These are phyloP conservation scores for Orientallactaga sibirica DNA, from an alignment of 2,797 vertebrate species.

Conservation along the genomic window DNA sequence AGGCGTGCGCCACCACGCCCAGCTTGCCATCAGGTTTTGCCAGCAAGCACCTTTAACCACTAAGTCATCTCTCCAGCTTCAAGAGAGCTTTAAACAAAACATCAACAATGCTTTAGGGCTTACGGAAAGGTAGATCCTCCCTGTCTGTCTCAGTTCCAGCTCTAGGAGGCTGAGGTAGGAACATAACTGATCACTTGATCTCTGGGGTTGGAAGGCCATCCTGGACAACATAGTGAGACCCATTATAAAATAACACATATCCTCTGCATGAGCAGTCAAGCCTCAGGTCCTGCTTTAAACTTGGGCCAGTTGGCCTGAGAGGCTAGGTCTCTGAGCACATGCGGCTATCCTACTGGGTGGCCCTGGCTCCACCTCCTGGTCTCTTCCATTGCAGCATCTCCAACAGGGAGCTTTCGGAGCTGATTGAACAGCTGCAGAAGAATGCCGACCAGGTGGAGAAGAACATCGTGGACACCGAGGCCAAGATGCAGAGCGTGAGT, in stretches of 20 bases:
- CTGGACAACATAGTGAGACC: neutral
- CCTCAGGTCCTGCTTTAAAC: neutral
- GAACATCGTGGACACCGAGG: conserved; percentile 94
- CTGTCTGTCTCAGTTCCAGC: neutral
- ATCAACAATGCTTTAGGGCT: neutral
- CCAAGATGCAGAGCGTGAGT: conserved; percentile 95
- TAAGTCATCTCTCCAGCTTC: no score
- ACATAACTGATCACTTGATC: neutral
- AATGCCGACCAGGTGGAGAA: conserved; percentile 98
- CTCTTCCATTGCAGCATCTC: conserved; percentile 84
- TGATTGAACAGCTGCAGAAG: conserved; percentile 97
- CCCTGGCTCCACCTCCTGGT: fast-evolving
- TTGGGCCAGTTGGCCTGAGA: neutral
- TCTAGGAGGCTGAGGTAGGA: neutral
- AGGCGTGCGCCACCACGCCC: no score
- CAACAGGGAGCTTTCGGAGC: conserved; percentile 90
- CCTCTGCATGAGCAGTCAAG: neutral
- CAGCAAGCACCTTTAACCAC: no score
- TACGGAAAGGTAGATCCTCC: neutral
- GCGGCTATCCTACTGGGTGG: neutral
- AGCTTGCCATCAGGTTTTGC: no score
- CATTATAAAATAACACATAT: no score
- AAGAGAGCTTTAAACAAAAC: neutral
- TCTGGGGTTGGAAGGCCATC: neutral
- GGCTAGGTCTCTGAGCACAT: neutral